Percentiles rank a stretch among this genome's conserved stretches.
These are phyloP conservation scores for Drosophila ochracea DNA, from an alignment of 2,888 invertebrate species.

Conservation along the genomic window DNA sequence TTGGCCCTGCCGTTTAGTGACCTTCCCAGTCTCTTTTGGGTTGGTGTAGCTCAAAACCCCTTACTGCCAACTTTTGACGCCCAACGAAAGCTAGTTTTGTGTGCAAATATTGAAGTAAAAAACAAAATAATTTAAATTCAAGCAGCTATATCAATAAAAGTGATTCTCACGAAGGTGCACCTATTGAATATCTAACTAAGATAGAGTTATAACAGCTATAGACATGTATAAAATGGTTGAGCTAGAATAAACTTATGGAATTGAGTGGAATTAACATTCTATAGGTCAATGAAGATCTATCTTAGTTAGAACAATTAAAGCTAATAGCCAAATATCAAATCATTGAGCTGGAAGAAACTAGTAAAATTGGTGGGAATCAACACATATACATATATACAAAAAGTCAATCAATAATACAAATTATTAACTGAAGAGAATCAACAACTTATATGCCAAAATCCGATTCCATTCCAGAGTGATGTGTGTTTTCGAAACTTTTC, in stretches of 20 bases:
- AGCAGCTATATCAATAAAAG: not conserved
- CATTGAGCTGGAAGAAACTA: too few species aligned
- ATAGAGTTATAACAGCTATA: not conserved
- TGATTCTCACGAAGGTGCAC: not conserved
- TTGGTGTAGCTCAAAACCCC: not conserved
- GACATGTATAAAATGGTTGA: not conserved
- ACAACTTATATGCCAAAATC: not conserved
- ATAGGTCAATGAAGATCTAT: too few species aligned
- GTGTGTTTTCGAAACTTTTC: not conserved
- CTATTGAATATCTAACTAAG: not conserved
- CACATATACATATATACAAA: too few species aligned
- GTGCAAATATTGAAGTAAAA: conserved; percentile 1
- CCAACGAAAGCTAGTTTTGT: not conserved
- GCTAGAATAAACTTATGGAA: not conserved
- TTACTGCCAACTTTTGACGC: not conserved
- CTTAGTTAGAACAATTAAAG: too few species aligned
- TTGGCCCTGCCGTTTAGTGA: conserved; percentile 40
- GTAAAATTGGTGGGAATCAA: too few species aligned
- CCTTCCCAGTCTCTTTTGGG: conserved; percentile 13
- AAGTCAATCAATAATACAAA: too few species aligned
- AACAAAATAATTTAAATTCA: not conserved
- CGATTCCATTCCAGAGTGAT: too few species aligned
- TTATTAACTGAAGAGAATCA: not conserved
- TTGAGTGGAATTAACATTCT: not conserved
- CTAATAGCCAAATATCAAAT: too few species aligned